Evolutionary conservation across 2,888 invertebrate genomes (phyloP).

Genomic region (Blastobasis adustella): DNA sequence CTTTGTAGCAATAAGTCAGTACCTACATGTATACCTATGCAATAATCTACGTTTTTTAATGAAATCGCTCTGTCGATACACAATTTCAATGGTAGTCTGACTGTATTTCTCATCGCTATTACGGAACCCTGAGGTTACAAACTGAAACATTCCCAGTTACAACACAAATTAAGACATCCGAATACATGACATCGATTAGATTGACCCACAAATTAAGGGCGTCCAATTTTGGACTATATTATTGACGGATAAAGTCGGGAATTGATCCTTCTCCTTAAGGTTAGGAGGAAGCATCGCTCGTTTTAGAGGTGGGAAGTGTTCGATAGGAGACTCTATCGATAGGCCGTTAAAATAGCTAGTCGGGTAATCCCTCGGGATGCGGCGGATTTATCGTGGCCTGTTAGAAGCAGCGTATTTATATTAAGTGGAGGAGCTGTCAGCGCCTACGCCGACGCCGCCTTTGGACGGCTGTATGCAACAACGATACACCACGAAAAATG

Average conservation of each 20-base stretch:
- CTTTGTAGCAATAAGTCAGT: too few relatives aligned
- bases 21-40: too few relatives aligned
- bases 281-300: constrained; percentile 22
- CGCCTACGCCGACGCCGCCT: constrained; percentile 61
- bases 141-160: constrained; percentile 22
- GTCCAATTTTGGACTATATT: constrained; percentile 32
- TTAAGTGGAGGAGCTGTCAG: constrained; percentile 71
- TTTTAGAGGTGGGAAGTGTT: constrained; percentile 28
- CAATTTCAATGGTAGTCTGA: too few relatives aligned
- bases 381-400: constrained; percentile 61
- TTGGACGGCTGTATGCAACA: constrained; percentile 64
- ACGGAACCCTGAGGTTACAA: too few relatives aligned
- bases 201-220: constrained; percentile 29
- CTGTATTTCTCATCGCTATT: too few relatives aligned
- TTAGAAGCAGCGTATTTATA: constrained; percentile 69
- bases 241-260: constrained; percentile 20
- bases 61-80: too few relatives aligned
- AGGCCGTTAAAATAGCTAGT: constrained; percentile 50
- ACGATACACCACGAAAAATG: constrained; percentile 18
- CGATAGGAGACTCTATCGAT: constrained; percentile 54
- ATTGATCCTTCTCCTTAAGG: constrained; percentile 17
- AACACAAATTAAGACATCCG: constrained; percentile 27
- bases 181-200: constrained; percentile 23
- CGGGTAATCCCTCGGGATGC: constrained; percentile 38
- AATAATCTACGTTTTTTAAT: too few relatives aligned